Evolutionary conservation across 2,888 invertebrate species (phyloP).

Genomic region (Coenonympha arcania): DNA sequence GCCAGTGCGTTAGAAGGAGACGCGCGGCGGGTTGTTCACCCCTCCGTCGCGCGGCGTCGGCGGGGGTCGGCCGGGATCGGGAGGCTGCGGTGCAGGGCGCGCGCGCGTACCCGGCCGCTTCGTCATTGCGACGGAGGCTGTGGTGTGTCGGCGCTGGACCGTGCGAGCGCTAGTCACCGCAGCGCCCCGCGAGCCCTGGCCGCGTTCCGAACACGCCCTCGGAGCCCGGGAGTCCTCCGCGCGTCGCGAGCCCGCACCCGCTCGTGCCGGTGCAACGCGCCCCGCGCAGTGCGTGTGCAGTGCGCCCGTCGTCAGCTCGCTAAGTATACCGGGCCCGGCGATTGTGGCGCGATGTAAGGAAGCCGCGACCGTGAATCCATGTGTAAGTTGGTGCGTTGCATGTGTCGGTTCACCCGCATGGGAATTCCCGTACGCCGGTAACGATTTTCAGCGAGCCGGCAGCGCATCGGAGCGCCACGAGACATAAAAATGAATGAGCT

Average conservation of each 20-base stretch:
- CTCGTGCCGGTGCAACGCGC: conserved; percentile 31
- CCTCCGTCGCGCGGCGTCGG: conserved; percentile 58
- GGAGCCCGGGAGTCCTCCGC: conserved; percentile 32
- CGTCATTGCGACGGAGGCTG: conserved; percentile 73
- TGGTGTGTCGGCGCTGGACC: conserved; percentile 70
- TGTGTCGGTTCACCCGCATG: conserved; percentile 42
- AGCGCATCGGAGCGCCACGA: conserved; percentile 43
- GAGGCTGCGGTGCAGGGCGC: conserved; percentile 68
- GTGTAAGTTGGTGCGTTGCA: conserved; percentile 68
- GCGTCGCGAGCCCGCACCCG: conserved; percentile 23
- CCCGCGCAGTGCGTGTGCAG: conserved; percentile 74
- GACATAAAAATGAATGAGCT: conserved; percentile 60
- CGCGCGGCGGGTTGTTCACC: conserved; percentile 70
- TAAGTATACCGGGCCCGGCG: conserved; percentile 80
- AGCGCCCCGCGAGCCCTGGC: conserved; percentile 38
- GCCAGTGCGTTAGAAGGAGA: conserved; percentile 69
- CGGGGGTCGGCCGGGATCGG: conserved; percentile 57
- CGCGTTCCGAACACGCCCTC: conserved; percentile 40
- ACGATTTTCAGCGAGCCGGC: conserved; percentile 53
- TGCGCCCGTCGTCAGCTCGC: conserved; percentile 73
- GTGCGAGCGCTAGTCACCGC: conserved; percentile 61
- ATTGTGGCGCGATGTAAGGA: conserved; percentile 75
- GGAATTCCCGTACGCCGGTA: conserved; percentile 45
- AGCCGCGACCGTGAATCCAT: conserved; percentile 66
- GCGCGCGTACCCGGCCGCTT: conserved; percentile 73